These are phyloP conservation scores for Rhinoderma darwinii DNA, from an alignment of 2,113 vertebrate species.

Conservation along the genomic window DNA sequence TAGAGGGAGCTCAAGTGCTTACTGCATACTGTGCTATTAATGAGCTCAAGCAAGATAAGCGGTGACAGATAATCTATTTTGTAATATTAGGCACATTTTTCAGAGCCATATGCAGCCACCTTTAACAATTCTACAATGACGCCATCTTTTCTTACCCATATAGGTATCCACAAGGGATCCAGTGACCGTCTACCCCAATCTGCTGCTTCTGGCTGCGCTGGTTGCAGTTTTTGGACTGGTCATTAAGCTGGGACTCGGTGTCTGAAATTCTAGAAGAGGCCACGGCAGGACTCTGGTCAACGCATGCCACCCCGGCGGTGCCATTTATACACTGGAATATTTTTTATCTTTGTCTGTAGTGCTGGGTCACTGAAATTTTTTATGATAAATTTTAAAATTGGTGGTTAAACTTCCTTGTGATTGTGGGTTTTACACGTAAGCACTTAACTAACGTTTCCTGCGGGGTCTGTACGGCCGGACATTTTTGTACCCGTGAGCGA, in stretches of 20 bases:
- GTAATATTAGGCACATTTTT: too few species aligned
- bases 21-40: too few species aligned
- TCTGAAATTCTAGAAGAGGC: conserved; percentile 61
- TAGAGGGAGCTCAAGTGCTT: too few species aligned
- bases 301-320: conserved; percentile 68
- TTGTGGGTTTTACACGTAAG: conserved; percentile 55
- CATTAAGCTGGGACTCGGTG: conserved; percentile 59
- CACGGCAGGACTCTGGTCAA: conserved; percentile 74
- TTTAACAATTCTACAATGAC: too few species aligned
- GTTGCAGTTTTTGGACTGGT: conserved; percentile 66
- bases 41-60: too few species aligned
- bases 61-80: too few species aligned
- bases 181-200: conserved; percentile 59
- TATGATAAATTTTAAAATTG: conserved; percentile 63
- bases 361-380: conserved; percentile 73
- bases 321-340: conserved; percentile 64
- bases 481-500: conserved; percentile 58
- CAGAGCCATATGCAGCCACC: too few species aligned
- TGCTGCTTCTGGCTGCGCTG: conserved; percentile 64
- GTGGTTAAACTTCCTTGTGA: conserved; percentile 71
- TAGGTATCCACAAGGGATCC: background rate
- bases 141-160: background rate
- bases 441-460: conserved; percentile 51
- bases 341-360: conserved; percentile 73
- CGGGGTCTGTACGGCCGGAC: conserved; percentile 28